These are phyloP conservation scores for Todus mexicanus DNA, from an alignment of 2,797 vertebrate genomes.

Conservation along the genomic window DNA sequence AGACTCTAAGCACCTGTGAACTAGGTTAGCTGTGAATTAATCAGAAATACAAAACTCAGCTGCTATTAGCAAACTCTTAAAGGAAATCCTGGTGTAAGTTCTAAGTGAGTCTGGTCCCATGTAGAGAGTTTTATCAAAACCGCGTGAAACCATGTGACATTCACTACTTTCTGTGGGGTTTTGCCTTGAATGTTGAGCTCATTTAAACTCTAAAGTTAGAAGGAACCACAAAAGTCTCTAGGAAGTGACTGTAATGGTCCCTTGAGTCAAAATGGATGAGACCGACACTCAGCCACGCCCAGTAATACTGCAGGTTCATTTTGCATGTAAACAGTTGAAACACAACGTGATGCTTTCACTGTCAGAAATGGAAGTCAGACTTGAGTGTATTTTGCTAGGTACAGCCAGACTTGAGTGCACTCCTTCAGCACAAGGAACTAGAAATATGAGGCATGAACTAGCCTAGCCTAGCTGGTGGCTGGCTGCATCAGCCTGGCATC, in stretches of 20 bases:
- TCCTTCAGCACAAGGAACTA: neutral
- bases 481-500: neutral
- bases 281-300: neutral
- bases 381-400: neutral
- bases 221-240: neutral
- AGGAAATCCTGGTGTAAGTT: neutral
- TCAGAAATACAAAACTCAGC: neutral
- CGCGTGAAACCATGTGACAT: neutral
- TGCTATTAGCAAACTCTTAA: neutral
- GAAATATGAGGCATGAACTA: neutral
- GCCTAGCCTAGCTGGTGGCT: neutral
- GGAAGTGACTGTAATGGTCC: neutral
- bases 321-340: fast-evolving
- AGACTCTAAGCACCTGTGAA: neutral
- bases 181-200: neutral
- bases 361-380: neutral
- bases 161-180: neutral
- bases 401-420: neutral
- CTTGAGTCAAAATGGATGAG: neutral
- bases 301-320: neutral
- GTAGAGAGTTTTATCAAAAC: neutral
- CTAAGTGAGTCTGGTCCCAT: neutral
- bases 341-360: neutral
- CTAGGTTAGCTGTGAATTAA: neutral
- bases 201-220: neutral